These are phyloP conservation scores for Proctacanthus coquilletti DNA, from an alignment of 1,140 invertebrate genomes.

Conservation along the genomic window DNA sequence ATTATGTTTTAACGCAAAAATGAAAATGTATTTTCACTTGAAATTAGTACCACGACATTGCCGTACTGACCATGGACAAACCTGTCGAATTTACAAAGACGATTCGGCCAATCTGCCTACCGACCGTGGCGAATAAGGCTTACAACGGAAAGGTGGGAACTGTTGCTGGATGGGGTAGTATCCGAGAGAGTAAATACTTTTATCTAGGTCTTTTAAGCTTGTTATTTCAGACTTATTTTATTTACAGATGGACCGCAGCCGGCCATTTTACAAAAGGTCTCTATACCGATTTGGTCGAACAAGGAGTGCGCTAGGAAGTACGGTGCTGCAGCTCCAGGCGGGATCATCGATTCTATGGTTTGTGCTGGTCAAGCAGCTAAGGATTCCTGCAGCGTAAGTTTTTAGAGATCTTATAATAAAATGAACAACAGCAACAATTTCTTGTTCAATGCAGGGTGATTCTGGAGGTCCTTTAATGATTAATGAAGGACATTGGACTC, in stretches of 20 bases:
- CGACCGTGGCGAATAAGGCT: conserved; percentile 36
- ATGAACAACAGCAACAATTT: conserved; percentile 1
- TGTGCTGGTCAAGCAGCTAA: conserved; percentile 66
- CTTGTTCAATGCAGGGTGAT: conserved; percentile 53
- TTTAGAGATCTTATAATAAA: conserved; percentile 2
- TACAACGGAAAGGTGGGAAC: conserved; percentile 55
- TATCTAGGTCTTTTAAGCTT: neutral
- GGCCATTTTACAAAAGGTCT: conserved; percentile 62
- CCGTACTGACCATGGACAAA: conserved; percentile 64
- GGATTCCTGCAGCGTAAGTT: conserved; percentile 77
- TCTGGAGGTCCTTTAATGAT: conserved; percentile 82
- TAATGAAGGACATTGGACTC: conserved; percentile 58
- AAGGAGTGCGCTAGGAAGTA: conserved; percentile 62
- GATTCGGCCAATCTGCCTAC: conserved; percentile 71
- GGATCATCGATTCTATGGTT: conserved; percentile 73
- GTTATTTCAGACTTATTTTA: neutral
- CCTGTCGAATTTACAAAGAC: conserved; percentile 57
- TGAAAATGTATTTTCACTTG: conserved; percentile 14
- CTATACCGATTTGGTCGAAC: conserved; percentile 72
- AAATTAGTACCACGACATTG: conserved; percentile 71
- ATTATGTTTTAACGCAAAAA: neutral
- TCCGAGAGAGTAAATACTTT: conserved; percentile 51
- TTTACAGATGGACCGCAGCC: conserved; percentile 61
- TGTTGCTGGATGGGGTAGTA: conserved; percentile 72
- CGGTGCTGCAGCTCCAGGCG: conserved; percentile 68